phyloP scores from a whole-genome alignment of 2,888 invertebrate genomes.

The Dasysyrphus albostriatus region DNA sequence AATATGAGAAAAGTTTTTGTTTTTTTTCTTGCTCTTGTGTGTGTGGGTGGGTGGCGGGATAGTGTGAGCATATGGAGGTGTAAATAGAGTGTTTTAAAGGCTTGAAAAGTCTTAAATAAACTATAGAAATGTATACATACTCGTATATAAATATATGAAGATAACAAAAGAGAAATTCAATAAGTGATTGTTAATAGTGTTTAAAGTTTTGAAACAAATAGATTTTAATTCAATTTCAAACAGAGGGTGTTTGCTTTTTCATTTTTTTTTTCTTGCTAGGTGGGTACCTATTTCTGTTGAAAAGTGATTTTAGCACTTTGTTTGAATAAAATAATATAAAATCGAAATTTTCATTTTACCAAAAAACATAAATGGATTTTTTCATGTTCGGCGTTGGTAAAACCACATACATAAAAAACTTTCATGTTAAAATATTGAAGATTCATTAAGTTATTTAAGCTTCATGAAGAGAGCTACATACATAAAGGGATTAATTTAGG shows the following conservation, averaged over 20 bases:
- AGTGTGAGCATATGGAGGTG: not conserved
- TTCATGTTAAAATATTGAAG: not conserved
- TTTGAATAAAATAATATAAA: not conserved
- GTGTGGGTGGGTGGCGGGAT: not conserved
- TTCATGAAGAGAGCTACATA: too few relatives aligned
- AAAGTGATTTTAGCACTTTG: not conserved
- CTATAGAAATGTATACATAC: not conserved
- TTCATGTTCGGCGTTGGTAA: not conserved
- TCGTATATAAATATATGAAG: not conserved
- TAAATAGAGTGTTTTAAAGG: slow-evolving; percentile 17
- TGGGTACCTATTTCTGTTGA: not conserved
- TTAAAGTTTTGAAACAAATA: slow-evolving; percentile 17
- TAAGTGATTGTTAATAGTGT: slow-evolving; percentile 1
- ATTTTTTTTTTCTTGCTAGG: not conserved
- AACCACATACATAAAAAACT: not conserved
- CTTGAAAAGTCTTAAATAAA: slow-evolving; percentile 10
- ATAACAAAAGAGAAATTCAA: not conserved
- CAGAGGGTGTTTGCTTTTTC: not conserved
- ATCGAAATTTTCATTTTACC: not conserved
- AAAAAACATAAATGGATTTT: too few relatives aligned
- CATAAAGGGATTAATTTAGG: too few relatives aligned
- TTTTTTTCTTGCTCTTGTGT: not conserved
- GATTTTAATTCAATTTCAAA: not conserved
- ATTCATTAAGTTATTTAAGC: too few relatives aligned
- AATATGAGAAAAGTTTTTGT: slow-evolving; percentile 42